Evolutionary conservation across 2,113 vertebrate species (phyloP).

Genomic region (Heterocephalus glaber): DNA sequence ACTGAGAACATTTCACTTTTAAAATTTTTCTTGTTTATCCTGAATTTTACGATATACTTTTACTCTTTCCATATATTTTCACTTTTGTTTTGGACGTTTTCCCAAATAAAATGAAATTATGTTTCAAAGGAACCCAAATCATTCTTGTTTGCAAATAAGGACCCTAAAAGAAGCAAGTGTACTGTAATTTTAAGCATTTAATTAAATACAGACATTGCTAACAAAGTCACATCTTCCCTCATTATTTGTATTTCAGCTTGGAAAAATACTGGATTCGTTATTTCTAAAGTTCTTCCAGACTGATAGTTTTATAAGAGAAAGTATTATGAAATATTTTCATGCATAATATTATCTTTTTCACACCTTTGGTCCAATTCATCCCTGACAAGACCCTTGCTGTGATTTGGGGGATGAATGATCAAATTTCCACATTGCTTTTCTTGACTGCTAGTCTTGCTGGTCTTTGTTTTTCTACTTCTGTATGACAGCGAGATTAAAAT

Average conservation of each 20-base stretch:
- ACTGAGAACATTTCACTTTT: neutral
- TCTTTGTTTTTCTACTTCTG: neutral
- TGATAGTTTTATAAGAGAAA: neutral
- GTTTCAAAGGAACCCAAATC: neutral
- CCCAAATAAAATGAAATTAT: neutral
- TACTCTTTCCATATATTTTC: neutral
- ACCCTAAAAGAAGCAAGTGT: neutral
- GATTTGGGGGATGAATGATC: neutral
- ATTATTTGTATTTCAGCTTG: neutral
- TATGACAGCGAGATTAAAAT: neutral
- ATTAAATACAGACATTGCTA: neutral
- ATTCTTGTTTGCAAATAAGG: neutral
- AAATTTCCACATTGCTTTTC: neutral
- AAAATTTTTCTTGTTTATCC: neutral
- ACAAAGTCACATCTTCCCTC: neutral
- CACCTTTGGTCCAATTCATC: neutral
- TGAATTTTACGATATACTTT: neutral
- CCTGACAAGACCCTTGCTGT: neutral
- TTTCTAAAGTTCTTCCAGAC: neutral
- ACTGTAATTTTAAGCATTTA: neutral
- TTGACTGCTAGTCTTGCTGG: neutral
- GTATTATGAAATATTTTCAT: neutral
- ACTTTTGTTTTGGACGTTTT: neutral
- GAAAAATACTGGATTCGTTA: neutral
- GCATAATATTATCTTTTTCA: neutral